Base-by-base conservation (phyloP, 2,888 invertebrate species). In the Laspeyria flexula region DNA sequence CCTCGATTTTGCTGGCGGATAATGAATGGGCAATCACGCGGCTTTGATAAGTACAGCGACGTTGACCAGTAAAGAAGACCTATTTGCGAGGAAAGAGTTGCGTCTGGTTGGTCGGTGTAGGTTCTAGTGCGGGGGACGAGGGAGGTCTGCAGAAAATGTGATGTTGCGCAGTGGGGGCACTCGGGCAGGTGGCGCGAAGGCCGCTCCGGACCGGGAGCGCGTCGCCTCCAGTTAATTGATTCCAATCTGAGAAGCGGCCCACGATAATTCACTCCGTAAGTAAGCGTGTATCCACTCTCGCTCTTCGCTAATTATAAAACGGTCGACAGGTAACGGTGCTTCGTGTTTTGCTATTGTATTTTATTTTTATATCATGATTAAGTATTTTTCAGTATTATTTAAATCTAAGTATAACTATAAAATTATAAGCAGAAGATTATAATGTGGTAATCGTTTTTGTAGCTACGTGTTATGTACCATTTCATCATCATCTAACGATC, bases 161-260 rank as follows among this genome's bases (percentile, higher is more conserved):
- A 21, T 35, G 39, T 50, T 61, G 57, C 27, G 30, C 51, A 21
- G 37, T 18, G 45, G 35, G 46, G 38, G 42, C 27, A 31, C 33
- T 9, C 73, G 61, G 79, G 88, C 90, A 89, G 89, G 88, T 90
- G 90, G 82, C 75, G 74, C 81, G 86, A 86, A 89, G 88, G 88
- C 81, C 85, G 80, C 67, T 60, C 66, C 71, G 77, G 76, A 81
- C 76, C 82, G 80, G 84, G 83, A 86, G 83, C 81, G 81, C 82
- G 76, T 81, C 82, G 84, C 81, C 81, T 81, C 76, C 81, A 79
- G 81, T 85, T 89, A 90, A 89, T 90, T 90, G 88, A 90, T 90
- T 88, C 85, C 88, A 88, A 90, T 90, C 90, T 84, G 83, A 81
- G 78, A 75, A 81, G 75, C 75, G 80, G 75, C 76, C 67, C 77